A percentile compares a stretch with the other conserved stretches of the same genome.
These are phyloP conservation scores for Apodemus speciosus DNA, from an alignment of 2,113 vertebrate species.

Conservation along the genomic window DNA sequence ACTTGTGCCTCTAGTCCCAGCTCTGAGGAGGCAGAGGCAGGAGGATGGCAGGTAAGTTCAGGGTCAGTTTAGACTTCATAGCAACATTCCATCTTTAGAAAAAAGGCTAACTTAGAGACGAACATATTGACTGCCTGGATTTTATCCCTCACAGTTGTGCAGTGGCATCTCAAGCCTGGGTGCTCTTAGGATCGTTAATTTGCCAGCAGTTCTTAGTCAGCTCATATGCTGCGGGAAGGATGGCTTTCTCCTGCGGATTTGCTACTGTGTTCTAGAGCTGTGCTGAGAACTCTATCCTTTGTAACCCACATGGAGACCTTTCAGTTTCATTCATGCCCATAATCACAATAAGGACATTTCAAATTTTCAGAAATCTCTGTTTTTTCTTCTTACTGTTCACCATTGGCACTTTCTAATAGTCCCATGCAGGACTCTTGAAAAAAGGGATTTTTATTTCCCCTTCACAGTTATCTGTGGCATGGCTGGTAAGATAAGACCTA, in stretches of 20 bases:
- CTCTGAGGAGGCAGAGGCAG: not conserved
- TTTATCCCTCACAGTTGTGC: not conserved
- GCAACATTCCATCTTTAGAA: not conserved
- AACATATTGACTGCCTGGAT: not conserved
- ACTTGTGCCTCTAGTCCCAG: not conserved
- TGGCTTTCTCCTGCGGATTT: not conserved
- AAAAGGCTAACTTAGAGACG: not conserved
- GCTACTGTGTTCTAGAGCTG: not conserved
- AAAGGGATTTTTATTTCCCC: not conserved
- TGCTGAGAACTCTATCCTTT: too few relatives aligned
- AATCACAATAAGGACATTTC: slow-evolving; percentile 13
- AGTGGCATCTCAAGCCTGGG: not conserved
- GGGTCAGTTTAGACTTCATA: not conserved
- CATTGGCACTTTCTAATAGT: not conserved
- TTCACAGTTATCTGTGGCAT: slow-evolving; percentile 33
- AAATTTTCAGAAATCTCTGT: not conserved
- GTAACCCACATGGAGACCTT: not conserved
- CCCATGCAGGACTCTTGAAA: slow-evolving; percentile 9
- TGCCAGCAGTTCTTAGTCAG: slow-evolving; percentile 11
- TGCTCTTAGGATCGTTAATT: not conserved
- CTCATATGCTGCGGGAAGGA: not conserved
- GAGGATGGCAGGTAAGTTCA: not conserved
- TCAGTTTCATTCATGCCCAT: not conserved
- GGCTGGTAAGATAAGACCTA: slow-evolving; percentile 55
- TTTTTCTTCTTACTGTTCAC: not conserved